These are phyloP conservation scores for Chelidonichthys spinosus DNA, from an alignment of 2,797 vertebrate species.

Conservation along the genomic window DNA sequence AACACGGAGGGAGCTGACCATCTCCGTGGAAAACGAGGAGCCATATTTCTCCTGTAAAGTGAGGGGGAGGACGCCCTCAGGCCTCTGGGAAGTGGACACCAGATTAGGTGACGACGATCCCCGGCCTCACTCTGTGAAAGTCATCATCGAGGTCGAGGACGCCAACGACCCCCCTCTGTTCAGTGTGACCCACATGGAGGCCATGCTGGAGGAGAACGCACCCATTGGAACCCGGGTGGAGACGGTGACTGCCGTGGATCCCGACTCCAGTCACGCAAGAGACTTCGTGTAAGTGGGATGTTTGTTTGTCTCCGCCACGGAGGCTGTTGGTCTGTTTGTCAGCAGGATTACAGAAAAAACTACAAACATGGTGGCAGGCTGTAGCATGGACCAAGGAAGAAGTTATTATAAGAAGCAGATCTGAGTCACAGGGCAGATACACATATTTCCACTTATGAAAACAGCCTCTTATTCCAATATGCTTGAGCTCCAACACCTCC, in stretches of 20 bases:
- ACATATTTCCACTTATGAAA: neutral
- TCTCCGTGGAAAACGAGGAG: conserved; percentile 72
- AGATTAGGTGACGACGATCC: neutral
- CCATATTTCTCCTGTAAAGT: conserved; percentile 75
- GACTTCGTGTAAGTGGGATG: conserved; percentile 62
- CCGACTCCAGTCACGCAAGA: conserved; percentile 51
- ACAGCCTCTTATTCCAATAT: neutral
- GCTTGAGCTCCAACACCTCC: neutral
- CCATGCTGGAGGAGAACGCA: conserved; percentile 65
- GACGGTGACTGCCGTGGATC: conserved; percentile 68
- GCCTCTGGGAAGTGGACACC: conserved; percentile 70
- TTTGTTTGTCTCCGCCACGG: neutral
- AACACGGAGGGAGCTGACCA: conserved; percentile 49
- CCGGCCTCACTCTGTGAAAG: conserved; percentile 14
- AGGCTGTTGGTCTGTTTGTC: neutral
- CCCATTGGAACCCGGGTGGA: conserved; percentile 63
- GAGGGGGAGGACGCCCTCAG: conserved; percentile 44
- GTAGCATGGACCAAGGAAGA: neutral
- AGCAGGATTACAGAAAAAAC: neutral
- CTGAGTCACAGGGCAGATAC: neutral
- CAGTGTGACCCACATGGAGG: conserved; percentile 23
- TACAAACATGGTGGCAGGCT: accelerated
- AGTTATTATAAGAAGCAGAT: neutral
- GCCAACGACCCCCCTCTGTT: conserved; percentile 77
- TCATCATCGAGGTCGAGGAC: conserved; percentile 73